Evolutionary conservation across 2,113 vertebrate species (phyloP).

Genomic region (Petaurus breviceps): DNA sequence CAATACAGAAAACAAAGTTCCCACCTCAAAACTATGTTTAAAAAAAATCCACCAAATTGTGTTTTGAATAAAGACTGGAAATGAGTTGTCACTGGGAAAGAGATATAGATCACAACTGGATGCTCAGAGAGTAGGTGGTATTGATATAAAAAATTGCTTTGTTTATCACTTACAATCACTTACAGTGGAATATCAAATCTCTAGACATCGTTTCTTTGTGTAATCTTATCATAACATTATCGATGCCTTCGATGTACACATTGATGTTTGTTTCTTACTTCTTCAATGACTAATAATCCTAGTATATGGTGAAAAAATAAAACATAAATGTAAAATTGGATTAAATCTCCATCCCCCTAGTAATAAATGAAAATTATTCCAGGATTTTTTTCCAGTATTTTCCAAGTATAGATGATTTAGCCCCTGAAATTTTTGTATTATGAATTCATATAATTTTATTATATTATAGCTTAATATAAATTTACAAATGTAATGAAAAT

Average conservation of each 20-base stretch:
- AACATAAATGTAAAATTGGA: neutral
- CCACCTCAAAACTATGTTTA: too few species aligned
- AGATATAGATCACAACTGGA: neutral
- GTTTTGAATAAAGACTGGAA: neutral
- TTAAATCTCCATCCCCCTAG: neutral
- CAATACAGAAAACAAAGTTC: too few species aligned
- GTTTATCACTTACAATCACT: too few species aligned
- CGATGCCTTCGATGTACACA: neutral
- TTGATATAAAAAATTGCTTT: too few species aligned
- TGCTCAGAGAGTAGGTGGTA: too few species aligned
- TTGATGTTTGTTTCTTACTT: slow-evolving; percentile 11
- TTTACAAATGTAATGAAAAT: neutral
- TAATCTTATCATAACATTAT: neutral
- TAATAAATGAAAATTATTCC: neutral
- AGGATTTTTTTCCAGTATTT: neutral
- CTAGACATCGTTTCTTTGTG: too few species aligned
- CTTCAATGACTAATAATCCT: slow-evolving; percentile 36
- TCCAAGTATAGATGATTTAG: neutral
- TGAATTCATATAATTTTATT: neutral
- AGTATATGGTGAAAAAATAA: slow-evolving; percentile 23
- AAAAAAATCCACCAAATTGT: too few species aligned
- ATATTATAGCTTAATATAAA: neutral
- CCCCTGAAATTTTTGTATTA: neutral
- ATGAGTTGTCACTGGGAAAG: neutral
- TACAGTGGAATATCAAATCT: too few species aligned